These are phyloP conservation scores for Aphrocallistes beatrix DNA, from an alignment of 37 sponge, comb jelly and placozoan species.

Conservation along the genomic window DNA sequence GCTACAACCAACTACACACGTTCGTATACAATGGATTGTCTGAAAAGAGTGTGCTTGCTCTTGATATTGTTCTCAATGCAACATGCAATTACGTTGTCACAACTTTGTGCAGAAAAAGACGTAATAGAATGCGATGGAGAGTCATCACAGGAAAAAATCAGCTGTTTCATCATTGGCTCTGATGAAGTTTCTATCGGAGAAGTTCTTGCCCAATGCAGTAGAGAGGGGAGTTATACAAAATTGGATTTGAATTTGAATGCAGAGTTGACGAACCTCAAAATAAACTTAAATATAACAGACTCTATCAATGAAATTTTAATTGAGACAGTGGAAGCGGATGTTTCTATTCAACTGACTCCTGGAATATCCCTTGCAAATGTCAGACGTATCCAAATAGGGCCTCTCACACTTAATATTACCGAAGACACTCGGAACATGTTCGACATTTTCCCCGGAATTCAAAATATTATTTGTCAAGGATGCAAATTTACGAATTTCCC, in stretches of 20 bases:
- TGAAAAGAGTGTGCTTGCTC: no score
- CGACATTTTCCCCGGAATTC: background rate
- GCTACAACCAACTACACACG: no score
- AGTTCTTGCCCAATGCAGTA: background rate
- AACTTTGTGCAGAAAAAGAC: no score
- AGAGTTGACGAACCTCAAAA: background rate
- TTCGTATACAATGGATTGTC: no score
- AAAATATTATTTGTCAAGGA: background rate
- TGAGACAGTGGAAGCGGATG: background rate
- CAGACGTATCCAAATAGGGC: background rate
- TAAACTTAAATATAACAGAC: background rate
- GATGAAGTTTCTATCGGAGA: background rate
- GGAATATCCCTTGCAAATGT: background rate
- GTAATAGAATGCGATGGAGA: no score
- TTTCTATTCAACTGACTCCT: background rate
- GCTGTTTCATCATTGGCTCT: background rate
- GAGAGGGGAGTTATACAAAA: background rate
- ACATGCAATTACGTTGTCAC: no score
- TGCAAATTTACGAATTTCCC: background rate
- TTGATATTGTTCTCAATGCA: no score
- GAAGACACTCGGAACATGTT: background rate
- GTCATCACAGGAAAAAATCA: background rate
- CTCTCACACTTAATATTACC: background rate
- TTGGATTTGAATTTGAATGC: background rate
- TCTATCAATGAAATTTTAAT: background rate